These are phyloP conservation scores for Rotaria macrura DNA, from an alignment of 2,888 invertebrate genomes.

Conservation along the genomic window DNA sequence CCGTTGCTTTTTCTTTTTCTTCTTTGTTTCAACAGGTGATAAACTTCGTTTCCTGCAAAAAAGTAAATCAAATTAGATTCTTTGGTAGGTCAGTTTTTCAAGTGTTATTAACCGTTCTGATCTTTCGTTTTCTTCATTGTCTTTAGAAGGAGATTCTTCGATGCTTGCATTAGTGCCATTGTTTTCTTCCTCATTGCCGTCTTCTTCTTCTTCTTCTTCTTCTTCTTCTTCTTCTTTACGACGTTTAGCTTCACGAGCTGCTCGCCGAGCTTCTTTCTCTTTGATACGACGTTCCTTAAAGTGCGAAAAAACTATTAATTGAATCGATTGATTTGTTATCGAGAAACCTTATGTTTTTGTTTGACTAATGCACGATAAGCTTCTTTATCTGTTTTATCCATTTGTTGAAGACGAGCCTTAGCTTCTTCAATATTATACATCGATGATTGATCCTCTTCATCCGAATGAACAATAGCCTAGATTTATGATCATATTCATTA, in stretches of 20 bases:
- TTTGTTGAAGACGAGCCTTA: slow-evolving; percentile 23
- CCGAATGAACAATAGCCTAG: not conserved
- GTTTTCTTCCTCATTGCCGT: not conserved
- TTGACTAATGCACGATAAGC: slow-evolving; percentile 29
- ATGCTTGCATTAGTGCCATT: not conserved
- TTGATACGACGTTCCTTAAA: slow-evolving; percentile 4
- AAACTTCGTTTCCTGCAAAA: not conserved
- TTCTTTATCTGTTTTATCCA: slow-evolving; percentile 31
- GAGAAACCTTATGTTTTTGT: slow-evolving; percentile 20
- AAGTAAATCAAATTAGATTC: not conserved
- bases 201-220: not conserved
- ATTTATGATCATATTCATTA: too few species aligned
- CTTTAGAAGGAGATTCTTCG: too few species aligned
- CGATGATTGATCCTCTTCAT: not conserved
- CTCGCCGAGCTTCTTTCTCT: slow-evolving; percentile 26
- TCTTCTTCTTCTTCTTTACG: not conserved
- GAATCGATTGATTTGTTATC: not conserved
- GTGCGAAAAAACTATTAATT: too few species aligned
- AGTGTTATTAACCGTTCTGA: too few species aligned
- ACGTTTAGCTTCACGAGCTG: not conserved
- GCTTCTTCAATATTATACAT: slow-evolving; percentile 27
- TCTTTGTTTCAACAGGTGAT: not conserved
- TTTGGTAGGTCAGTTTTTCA: too few species aligned
- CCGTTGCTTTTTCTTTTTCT: not conserved
- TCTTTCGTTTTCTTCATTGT: too few species aligned